Evolutionary conservation across 1,140 invertebrate genomes (phyloP), one percentile per base, ranked within the genome.

Genomic region (Ceratitis capitata): DNA sequence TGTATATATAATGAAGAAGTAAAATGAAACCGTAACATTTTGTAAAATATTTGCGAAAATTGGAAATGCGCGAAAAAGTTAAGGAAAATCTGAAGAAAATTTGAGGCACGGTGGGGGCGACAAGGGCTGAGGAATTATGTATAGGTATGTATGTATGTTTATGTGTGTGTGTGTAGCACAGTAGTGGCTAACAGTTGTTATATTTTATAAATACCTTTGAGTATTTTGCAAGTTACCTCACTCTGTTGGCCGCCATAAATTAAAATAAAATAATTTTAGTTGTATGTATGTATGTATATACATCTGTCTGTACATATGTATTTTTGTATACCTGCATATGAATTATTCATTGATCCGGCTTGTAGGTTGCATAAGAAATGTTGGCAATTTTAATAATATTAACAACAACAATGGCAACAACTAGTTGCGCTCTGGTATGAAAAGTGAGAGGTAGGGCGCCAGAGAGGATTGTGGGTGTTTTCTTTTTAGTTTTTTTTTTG

Each of bases 1-100:
- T n/a, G n/a, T n/a, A n/a, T n/a, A n/a, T n/a, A n/a, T n/a, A n/a
- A n/a, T n/a, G n/a, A n/a, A n/a, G n/a, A n/a, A n/a, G n/a, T n/a
- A n/a, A n/a, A n/a, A 61, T n/a, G 23, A 23, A 78, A 78, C 69
- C 39, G 69, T 78, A 78, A 45, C 6, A 19, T 78, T 78, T 42
- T 78, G 39, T 78, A 42, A 78, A 78, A 78, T 78, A 78, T 78
- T 78, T 78, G 69, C 12, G 42, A 78, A 78, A 26, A 45, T 42
- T 78, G 39, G n/a, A 78, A 78, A 78, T 78, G n/a, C 69, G 69
- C 69, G 69, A 78, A 45, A 78, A 45, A 26, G n/a, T n/a, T n/a
- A n/a, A n/a, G n/a, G n/a, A n/a, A n/a, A n/a, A n/a, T n/a, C n/a
- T n/a, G n/a, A n/a, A n/a, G n/a, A n/a, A n/a, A n/a, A n/a, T n/a